Conservation (phyloP, 2,888 invertebrate genomes). For the Melanchra persicariae region DNA sequence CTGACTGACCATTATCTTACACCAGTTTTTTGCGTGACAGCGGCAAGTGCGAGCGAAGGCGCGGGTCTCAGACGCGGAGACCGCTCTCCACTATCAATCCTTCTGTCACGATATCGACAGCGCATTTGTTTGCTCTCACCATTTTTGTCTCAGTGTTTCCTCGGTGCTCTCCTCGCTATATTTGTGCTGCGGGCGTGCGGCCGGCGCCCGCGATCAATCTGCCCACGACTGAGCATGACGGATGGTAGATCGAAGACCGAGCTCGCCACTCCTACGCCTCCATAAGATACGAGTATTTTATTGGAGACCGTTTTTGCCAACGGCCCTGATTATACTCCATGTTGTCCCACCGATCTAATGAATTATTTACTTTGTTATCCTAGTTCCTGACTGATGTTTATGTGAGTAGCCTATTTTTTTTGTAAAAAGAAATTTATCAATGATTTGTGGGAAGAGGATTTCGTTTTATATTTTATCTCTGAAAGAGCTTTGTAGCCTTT, state of each 20-base stretch:
- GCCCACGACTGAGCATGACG: conserved; percentile 86
- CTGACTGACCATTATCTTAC: conserved; percentile 40
- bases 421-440: conserved; percentile 58
- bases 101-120: conserved; percentile 88
- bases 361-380: conserved; percentile 82
- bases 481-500: conserved; percentile 53
- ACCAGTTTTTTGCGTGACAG: conserved; percentile 58
- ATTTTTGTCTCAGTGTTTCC: conserved; percentile 87
- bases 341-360: conserved; percentile 79
- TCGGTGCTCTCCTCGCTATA: conserved; percentile 71
- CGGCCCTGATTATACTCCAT: conserved; percentile 75
- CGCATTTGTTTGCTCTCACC: conserved; percentile 89
- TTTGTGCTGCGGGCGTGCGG: conserved; percentile 74
- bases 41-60: conserved; percentile 52
- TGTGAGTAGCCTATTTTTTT: conserved; percentile 69
- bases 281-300: conserved; percentile 81
- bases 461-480: conserved; percentile 45
- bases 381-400: conserved; percentile 74
- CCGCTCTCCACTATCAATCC: conserved; percentile 85
- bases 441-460: conserved; percentile 54
- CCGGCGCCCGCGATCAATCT: conserved; percentile 86
- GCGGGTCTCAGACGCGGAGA: conserved; percentile 42
- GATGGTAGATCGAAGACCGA: conserved; percentile 78
- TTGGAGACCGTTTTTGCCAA: conserved; percentile 74
- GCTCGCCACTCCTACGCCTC: conserved; percentile 71